Evolutionary conservation across 2,113 vertebrate species (phyloP), one percentile per base, ranked within the genome.

Genomic region (Pedionomus torquatus): DNA sequence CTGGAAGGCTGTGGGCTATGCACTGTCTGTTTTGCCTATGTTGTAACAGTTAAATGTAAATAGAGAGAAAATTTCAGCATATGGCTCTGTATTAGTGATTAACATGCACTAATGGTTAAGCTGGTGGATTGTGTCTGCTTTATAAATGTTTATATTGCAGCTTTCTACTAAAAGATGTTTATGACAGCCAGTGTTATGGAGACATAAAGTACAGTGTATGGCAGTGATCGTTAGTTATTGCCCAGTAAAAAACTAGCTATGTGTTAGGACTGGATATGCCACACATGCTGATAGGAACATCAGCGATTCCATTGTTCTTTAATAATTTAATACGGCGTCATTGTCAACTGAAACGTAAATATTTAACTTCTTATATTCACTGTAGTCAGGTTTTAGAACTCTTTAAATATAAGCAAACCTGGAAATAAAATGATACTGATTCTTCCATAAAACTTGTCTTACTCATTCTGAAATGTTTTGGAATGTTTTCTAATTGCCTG

Each of bases 21-120:
- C 57, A 35, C 70, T 89, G 58, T 71, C 85, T 68, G 61, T 55
- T 87, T 87, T 93, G 77, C 79, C 83, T 65, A 25, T 71, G 44
- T 9, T 86, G 75, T 88, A 69, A 61, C 88, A 95, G 68, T 92
- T 86, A 44, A 86, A 84, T 52, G 48, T 39, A 58, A n/a, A 80
- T 83, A 83, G 72, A 94, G 55, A 79, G 81, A 65, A 71, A 65
- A 65, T 89, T 90, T 80, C 83, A 90, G 68, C 85, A 83, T 92
- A 83, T 74, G 86, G 54, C 75, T 86, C 63, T 46, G 52, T 83
- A 51, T 61, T 83, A 80, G 83, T 79, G 85, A 75, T 94, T 91
- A 71, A 71, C 39, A 26, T 68, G 79, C 71, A 44, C 93, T 90
- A 83, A 57, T 83, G 88, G 48, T 83, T 94, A 64, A 49, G 75